Base-by-base conservation (phyloP, 2,888 invertebrate species). In the Seira musarum region DNA sequence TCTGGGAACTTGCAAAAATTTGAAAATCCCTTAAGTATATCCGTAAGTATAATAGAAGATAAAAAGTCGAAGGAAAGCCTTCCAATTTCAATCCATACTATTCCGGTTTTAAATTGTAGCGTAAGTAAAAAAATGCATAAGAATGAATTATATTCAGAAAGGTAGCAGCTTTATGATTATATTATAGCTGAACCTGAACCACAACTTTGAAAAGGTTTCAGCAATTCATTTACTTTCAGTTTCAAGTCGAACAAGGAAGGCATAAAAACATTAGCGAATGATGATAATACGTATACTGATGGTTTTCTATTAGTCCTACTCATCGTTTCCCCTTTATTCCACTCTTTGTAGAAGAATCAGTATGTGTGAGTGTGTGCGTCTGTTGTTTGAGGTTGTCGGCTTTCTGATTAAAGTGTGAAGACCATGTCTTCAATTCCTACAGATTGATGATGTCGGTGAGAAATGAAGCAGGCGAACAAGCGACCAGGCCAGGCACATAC, bases 351-450 rank as follows among this genome's bases (percentile, higher is more conserved):
- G 68, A 49, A 53, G 24, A 63, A 46, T 71, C 46, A 22, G 30
- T 30, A 8, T 30, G 53, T 53, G 53, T 53, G 15, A 2, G n/a
- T 63, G 40, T 63, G 65, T 65, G 53, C 65, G 2, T 30, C 30
- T 30, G 30, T 30, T 73, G 74, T 74, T 67, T 68, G 69, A 80
- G 73, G 80, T 73, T 80, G 80, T 80, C 80, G 80, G 80, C 69
- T 67, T 80, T 64, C 80, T 80, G 67, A 74, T 80, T 80, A 80
- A 72, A 80, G 80, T 80, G 80, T 80, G 74, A 80, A 80, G 75
- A 66, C 75, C 75, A 71, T 80, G 74, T 80, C 80, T 80, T 80
- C 75, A 65, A 75, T 66, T 80, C 65, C 46, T 78, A 73, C 70
- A 75, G 80, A 80, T 80, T 75, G 80, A 80, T 80, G 80, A 74